Evolutionary conservation across 2,888 invertebrate genomes (phyloP), one percentile per base, ranked within the genome.

Genomic region (Camptogramma bilineatum): DNA sequence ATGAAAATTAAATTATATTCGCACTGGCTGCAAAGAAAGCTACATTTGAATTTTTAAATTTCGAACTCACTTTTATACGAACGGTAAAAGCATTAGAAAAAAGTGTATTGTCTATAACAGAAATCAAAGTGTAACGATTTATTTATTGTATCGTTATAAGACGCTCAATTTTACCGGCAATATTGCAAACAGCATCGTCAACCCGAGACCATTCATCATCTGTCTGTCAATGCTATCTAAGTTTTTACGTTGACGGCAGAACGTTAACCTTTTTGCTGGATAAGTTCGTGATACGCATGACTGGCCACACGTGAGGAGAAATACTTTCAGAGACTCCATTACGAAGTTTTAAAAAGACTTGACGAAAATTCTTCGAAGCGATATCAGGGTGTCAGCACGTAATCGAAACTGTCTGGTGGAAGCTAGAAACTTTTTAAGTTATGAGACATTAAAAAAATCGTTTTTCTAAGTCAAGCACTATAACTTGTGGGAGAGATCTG

Each of bases 151-250:
- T 13, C 10, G 10, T 1, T 10, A 10, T 34, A 13, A 34, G 52
- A 62, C 62, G 64, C 64, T 39, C 48, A 60, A 59, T 53, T 39
- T 42, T 61, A 52, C 55, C 51, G 52, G 60, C 55, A 59, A 57
- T 60, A 53, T 65, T 66, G 63, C 64, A 62, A 81, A 81, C 69
- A 73, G 83, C 81, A 73, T 75, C 80, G 85, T 87, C 86, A 84
- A 82, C 67, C 68, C 68, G 66, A 71, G 61, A 68, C 78, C 83
- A 85, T 90, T 82, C 79, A 89, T 91, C 89, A 89, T 83, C 71
- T 70, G 70, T 74, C 80, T 84, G 87, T 87, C 91, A 87, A 82
- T 84, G 80, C 80, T 90, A 90, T 91, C 89, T 74, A 78, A 82
- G 85, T 88, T 90, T 88, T 87, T 86, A 83, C 81, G 80, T 79